Evolutionary conservation across 1,140 invertebrate species (phyloP).

Genomic region (Bemisia tabaci): DNA sequence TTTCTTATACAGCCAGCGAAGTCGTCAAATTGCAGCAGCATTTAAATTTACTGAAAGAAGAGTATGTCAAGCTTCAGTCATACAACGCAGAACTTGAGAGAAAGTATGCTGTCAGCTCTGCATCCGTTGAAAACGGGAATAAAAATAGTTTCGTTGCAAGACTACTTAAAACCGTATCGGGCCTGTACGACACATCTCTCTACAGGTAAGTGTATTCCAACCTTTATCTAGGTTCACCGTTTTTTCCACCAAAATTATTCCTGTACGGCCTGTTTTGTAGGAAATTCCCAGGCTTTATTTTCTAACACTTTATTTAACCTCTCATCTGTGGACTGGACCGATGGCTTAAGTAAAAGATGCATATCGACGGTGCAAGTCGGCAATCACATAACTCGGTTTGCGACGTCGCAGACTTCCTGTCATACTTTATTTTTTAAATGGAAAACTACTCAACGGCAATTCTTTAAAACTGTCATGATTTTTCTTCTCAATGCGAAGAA

Average conservation of each 20-base stretch:
- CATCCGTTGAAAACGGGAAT: conserved; percentile 38
- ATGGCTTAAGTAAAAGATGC: too few species aligned
- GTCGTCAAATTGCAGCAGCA: conserved; percentile 73
- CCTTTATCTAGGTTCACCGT: neutral
- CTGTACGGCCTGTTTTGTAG: neutral
- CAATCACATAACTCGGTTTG: too few species aligned
- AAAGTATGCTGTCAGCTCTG: conserved; percentile 61
- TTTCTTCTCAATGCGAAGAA: too few species aligned
- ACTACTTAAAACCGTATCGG: conserved; percentile 62
- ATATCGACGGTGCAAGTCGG: too few species aligned
- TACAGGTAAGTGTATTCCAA: conserved; percentile 15
- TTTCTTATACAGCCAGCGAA: conserved; percentile 34
- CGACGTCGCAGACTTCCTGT: too few species aligned
- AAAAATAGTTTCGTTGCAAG: conserved; percentile 65
- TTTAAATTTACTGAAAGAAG: conserved; percentile 67
- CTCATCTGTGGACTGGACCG: too few species aligned
- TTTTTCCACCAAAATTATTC: neutral
- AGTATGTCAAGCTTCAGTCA: conserved; percentile 81
- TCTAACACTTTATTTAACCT: neutral
- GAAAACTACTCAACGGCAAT: too few species aligned
- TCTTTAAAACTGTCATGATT: too few species aligned
- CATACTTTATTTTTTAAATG: too few species aligned
- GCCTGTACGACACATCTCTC: conserved; percentile 42
- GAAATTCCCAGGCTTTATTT: neutral
- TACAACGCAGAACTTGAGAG: conserved; percentile 65